Evolutionary conservation across 2,797 vertebrate species (phyloP).

Genomic region (Dromococcyx pavoninus): DNA sequence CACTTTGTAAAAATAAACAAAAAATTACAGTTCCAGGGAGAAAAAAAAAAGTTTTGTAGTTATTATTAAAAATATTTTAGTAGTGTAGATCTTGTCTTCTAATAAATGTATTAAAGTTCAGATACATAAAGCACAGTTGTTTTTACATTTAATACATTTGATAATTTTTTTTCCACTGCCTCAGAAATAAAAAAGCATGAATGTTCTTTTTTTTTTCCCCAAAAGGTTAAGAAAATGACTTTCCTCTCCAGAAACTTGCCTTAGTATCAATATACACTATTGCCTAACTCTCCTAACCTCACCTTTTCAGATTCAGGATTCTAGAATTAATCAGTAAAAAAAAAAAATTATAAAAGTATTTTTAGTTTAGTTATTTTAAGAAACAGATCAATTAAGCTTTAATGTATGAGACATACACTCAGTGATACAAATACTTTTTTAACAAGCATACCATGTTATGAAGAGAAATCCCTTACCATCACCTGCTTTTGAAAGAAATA

Average conservation of each 20-base stretch:
- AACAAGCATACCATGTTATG: neutral
- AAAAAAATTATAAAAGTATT: neutral
- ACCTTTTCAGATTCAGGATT: neutral
- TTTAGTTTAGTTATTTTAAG: neutral
- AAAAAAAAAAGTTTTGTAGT: neutral
- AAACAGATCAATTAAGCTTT: neutral
- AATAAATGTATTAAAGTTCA: neutral
- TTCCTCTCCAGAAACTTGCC: neutral
- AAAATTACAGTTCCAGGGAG: neutral
- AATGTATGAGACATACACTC: neutral
- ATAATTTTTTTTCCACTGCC: neutral
- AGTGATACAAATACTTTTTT: neutral
- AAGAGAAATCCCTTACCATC: constrained; percentile 77
- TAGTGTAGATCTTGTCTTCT: neutral
- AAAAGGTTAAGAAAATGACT: neutral
- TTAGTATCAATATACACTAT: neutral
- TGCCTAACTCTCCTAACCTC: neutral
- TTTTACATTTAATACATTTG: neutral
- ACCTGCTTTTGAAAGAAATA: constrained; percentile 83
- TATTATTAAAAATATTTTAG: neutral
- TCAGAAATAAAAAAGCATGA: neutral
- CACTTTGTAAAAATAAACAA: neutral
- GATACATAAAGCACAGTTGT: neutral
- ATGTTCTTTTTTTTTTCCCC: neutral
- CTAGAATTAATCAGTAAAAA: neutral